Conservation (phyloP, 2,797 vertebrate species). For the Helarctos malayanus region DNA sequence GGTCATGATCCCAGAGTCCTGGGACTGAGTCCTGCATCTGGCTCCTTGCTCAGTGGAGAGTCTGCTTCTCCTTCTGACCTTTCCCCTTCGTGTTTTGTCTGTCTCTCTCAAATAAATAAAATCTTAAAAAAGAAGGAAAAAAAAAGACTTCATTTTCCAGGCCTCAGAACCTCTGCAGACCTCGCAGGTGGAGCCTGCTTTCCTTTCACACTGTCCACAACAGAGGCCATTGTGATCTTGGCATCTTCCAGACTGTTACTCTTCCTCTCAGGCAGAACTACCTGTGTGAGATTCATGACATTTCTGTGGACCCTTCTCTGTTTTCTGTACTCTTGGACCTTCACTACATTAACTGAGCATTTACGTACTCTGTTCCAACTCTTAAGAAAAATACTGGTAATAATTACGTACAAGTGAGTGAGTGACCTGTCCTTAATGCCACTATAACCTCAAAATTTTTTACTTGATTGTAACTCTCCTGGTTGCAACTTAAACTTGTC, state of each 20-base stretch:
- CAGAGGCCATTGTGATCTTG: neutral
- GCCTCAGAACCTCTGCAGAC: neutral
- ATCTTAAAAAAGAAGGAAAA: neutral
- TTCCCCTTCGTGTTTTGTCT: neutral
- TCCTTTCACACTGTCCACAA: neutral
- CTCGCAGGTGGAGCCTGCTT: neutral
- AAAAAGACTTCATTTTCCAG: neutral
- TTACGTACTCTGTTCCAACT: neutral
- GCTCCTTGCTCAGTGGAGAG: too few species aligned
- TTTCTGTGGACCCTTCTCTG: neutral
- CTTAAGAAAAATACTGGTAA: neutral
- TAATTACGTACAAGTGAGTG: neutral
- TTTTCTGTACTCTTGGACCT: neutral
- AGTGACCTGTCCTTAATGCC: neutral
- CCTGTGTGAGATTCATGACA: neutral
- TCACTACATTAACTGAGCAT: neutral
- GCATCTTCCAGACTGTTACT: neutral
- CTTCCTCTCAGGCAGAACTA: neutral
- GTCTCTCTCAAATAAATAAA: neutral
- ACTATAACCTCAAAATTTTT: neutral
- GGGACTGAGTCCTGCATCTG: neutral
- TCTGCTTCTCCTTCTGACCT: neutral
- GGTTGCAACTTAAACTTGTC: neutral
- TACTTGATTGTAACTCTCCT: neutral
- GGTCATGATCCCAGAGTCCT: neutral